Evolutionary conservation across 1,140 invertebrate genomes (phyloP).

Genomic region (Lordiphosa stackelbergi): DNA sequence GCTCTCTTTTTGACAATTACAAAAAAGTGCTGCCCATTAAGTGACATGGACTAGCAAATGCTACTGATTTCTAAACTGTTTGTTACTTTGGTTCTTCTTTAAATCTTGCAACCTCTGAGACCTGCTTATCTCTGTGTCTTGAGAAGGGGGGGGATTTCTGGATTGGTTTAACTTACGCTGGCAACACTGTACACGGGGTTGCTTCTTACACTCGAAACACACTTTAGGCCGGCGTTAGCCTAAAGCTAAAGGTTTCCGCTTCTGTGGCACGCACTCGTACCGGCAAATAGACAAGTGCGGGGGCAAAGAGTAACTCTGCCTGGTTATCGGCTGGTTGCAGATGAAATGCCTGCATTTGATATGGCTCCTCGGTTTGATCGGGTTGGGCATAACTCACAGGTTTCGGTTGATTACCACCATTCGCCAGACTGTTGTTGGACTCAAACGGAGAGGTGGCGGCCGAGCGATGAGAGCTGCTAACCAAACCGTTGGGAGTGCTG

Average conservation of each 20-base stretch:
- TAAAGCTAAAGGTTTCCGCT: conserved; percentile 90
- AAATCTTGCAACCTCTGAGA: too few relatives aligned
- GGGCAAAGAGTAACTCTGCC: conserved; percentile 81
- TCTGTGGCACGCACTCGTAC: conserved; percentile 88
- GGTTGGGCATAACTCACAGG: conserved; percentile 63
- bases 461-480: conserved; percentile 36
- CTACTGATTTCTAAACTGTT: too few relatives aligned
- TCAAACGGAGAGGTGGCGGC: conserved; percentile 67
- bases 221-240: conserved; percentile 89
- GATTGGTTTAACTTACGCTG: conserved; percentile 60
- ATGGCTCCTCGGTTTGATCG: conserved; percentile 46
- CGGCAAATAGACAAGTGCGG: conserved; percentile 93
- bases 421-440: conserved; percentile 40
- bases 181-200: conserved; percentile 54
- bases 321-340: conserved; percentile 53
- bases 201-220: conserved; percentile 12
- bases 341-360: conserved; percentile 76
- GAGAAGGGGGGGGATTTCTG: too few relatives aligned
- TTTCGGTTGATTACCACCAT: conserved; percentile 52
- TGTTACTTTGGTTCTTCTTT: too few relatives aligned
- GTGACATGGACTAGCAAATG: too few relatives aligned
- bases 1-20: too few relatives aligned
- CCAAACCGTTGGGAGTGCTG: conserved; percentile 40
- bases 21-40: too few relatives aligned
- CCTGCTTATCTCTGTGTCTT: too few relatives aligned